Evolutionary conservation across 2,888 invertebrate species (phyloP), one percentile per base, ranked within the genome.

Genomic region (Falcaria lacertinaria): DNA sequence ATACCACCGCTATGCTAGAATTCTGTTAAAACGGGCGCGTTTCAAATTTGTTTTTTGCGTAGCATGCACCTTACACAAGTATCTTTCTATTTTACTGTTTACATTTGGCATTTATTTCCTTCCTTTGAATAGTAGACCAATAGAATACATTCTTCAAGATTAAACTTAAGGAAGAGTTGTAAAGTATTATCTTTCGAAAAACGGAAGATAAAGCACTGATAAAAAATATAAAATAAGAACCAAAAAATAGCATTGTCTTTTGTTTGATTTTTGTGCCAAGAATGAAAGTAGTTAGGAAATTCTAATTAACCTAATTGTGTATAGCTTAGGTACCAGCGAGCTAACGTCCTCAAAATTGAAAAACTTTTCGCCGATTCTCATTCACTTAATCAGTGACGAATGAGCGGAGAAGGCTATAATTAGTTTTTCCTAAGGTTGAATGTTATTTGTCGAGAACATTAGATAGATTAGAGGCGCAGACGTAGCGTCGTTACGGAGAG

Each of bases 401-500:
- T 19, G 19, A 16, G 16, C 15, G 17, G 35, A 8, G 11, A n/a
- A 22, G 14, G 22, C 37, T 22, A 15, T 37, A 6, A 37, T 22
- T 22, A 37, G 37, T 13, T 37, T 25, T 22, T 25, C 8, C n/a
- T 14, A 34, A 41, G 41, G 19, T 41, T 54, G 33, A 62, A 68
- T 60, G 60, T 62, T 61, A 58, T 69, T 56, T 61, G 52, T 53
- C 54, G 54, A 42, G 42, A 44, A 67, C 69, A 69, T 74, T 67
- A 68, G 55, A 73, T 68, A 73, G 70, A 76, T 74, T 68, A 65
- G 62, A 60, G 57, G 57, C 57, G 64, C 63, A 62, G 62, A 56
- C 49, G 19, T 46, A 33, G 57, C 52, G 59, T 52, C 54, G 61
- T 47, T 43, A 41, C 41, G 52, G 47, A 57, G 45, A 54, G 52